Conservation (phyloP, 1,140 invertebrate genomes). For the Bilobella aurantiaca region DNA sequence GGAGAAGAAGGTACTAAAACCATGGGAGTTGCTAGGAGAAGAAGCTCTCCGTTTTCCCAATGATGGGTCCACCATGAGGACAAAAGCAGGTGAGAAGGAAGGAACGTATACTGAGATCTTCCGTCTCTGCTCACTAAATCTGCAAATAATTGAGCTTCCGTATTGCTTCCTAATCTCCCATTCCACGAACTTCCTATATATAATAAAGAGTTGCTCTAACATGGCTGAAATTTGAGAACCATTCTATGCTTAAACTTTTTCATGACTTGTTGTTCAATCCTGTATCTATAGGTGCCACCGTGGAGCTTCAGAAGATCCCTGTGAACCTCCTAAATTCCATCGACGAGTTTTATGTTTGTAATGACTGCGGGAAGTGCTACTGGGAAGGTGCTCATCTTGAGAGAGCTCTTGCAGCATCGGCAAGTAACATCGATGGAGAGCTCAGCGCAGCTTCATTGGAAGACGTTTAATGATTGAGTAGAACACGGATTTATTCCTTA, state of each 20-base stretch:
- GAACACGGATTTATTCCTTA: too few relatives aligned
- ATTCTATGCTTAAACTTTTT: background rate
- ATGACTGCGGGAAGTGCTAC: conserved; percentile 53
- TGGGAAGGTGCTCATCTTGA: conserved; percentile 57
- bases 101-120: too few relatives aligned
- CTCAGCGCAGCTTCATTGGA: too few relatives aligned
- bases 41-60: too few relatives aligned
- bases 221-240: conserved; percentile 10
- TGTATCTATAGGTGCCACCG: conserved; percentile 37
- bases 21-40: background rate
- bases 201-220: too few relatives aligned
- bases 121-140: background rate
- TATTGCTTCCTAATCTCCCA: background rate
- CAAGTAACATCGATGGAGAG: too few relatives aligned
- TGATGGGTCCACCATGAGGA: too few relatives aligned
- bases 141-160: conserved; percentile 8
- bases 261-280: background rate
- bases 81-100: too few relatives aligned
- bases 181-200: background rate
- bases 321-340: conserved; percentile 42
- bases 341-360: conserved; percentile 50
- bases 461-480: too few relatives aligned
- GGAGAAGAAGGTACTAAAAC: background rate
- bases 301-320: conserved; percentile 47
- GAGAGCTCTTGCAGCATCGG: too few relatives aligned